phyloP scores from a whole-genome alignment of 2,888 invertebrate genomes.

The Nephrotoma guestfalica region DNA sequence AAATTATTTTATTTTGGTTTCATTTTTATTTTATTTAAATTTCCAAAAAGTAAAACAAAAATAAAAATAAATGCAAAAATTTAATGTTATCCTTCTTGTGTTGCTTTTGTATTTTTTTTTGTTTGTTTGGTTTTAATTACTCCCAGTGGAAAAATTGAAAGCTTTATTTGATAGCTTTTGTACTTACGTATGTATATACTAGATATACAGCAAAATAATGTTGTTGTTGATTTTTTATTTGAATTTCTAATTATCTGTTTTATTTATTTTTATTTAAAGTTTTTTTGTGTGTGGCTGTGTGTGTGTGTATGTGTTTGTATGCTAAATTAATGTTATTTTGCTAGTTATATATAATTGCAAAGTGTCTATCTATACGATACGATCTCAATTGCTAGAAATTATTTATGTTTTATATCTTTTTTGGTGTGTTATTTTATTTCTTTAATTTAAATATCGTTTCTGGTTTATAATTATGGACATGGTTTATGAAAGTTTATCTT shows the following conservation, averaged over 20 bases:
- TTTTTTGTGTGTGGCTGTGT: not conserved
- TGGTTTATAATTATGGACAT: not conserved
- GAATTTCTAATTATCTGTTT: not conserved
- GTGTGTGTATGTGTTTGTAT: no score
- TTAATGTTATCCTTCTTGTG: not conserved
- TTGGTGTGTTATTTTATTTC: not conserved
- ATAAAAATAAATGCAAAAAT: not conserved
- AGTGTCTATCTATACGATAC: not conserved
- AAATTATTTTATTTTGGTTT: not conserved
- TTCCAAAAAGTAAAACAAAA: not conserved
- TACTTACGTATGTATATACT: not conserved
- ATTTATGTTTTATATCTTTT: not conserved
- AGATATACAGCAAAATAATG: not conserved
- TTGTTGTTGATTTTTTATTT: conserved; percentile 3
- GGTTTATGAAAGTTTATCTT: not conserved
- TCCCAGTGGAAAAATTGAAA: conserved; percentile 3
- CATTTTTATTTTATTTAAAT: not conserved
- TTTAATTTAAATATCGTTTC: not conserved
- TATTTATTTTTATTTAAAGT: not conserved
- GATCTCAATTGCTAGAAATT: not conserved
- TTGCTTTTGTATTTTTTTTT: not conserved
- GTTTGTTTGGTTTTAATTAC: not conserved
- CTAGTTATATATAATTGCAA: not conserved
- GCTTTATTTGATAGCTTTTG: conserved; percentile 4
- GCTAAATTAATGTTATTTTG: not conserved